Evolutionary conservation across 2,797 vertebrate species (phyloP).

Genomic region (Atherinosoma microstoma): DNA sequence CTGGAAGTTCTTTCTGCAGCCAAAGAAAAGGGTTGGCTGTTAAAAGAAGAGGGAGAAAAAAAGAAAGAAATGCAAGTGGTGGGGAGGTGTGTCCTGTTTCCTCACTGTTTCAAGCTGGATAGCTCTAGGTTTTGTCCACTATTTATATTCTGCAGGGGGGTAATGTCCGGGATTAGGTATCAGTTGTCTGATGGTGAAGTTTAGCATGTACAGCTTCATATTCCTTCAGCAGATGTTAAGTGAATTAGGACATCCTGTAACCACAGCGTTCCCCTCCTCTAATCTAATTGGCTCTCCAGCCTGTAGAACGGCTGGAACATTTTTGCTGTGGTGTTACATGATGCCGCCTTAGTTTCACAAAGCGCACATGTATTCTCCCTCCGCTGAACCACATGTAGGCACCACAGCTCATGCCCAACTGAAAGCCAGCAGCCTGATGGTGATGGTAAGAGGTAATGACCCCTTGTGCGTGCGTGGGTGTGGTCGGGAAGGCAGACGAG

Average conservation of each 20-base stretch:
- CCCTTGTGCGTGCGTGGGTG: constrained; percentile 63
- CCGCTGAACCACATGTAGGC: constrained; percentile 50
- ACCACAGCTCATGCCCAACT: constrained; percentile 52
- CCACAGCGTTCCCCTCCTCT: constrained; percentile 49
- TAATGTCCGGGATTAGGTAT: constrained; percentile 33
- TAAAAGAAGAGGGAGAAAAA: constrained; percentile 42
- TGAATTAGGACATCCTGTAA: constrained; percentile 55
- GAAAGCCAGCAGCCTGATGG: constrained; percentile 64
- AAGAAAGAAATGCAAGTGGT: background rate
- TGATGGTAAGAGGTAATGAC: constrained; percentile 67
- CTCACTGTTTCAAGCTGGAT: constrained; percentile 33
- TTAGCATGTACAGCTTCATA: constrained; percentile 26
- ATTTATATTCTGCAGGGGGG: constrained; percentile 17
- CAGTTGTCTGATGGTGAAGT: constrained; percentile 27
- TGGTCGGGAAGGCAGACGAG: constrained; percentile 59
- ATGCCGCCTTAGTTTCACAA: constrained; percentile 39
- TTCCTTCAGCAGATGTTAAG: constrained; percentile 63
- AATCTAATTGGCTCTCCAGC: constrained; percentile 58
- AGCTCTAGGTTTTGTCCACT: constrained; percentile 32
- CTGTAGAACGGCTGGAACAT: constrained; percentile 46
- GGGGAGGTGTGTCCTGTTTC: constrained; percentile 30
- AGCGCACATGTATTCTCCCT: constrained; percentile 54
- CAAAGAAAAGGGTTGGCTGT: constrained; percentile 68
- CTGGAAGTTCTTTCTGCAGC: constrained; percentile 77
- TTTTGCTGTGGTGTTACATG: constrained; percentile 41